Conservation (phyloP, 2,797 vertebrate species). For the Dendrocincla fuliginosa region DNA sequence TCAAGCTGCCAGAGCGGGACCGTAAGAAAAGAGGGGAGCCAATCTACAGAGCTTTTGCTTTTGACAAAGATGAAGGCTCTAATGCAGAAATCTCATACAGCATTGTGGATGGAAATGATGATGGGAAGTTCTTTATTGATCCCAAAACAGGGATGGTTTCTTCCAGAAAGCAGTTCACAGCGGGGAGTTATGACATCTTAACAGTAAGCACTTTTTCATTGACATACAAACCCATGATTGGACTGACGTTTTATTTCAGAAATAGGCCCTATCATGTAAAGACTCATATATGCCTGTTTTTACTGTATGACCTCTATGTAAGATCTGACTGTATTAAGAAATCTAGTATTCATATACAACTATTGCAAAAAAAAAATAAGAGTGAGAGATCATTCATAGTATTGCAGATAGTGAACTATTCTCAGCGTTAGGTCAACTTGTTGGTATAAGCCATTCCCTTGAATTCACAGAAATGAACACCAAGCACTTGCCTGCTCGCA, state of each 20-base stretch:
- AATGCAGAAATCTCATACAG: slow-evolving; percentile 94
- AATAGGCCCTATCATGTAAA: not conserved
- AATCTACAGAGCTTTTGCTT: slow-evolving; percentile 93
- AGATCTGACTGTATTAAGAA: not conserved
- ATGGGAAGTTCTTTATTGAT: slow-evolving; percentile 94
- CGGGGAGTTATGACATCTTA: slow-evolving; percentile 93
- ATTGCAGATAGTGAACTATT: not conserved
- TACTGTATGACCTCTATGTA: not conserved
- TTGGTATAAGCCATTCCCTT: not conserved
- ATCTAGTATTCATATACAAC: not conserved
- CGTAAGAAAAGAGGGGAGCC: slow-evolving; percentile 90
- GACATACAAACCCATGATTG: not conserved
- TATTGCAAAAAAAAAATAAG: not conserved
- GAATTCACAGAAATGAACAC: not conserved
- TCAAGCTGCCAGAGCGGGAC: slow-evolving; percentile 91
- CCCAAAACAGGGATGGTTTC: slow-evolving; percentile 95
- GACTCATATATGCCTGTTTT: not conserved
- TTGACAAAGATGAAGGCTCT: slow-evolving; percentile 90
- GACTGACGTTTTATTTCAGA: not conserved
- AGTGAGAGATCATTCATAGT: not conserved
- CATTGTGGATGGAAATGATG: slow-evolving; percentile 92
- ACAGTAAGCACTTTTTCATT: slow-evolving; percentile 80
- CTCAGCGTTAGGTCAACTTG: not conserved
- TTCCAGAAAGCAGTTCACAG: slow-evolving; percentile 91
- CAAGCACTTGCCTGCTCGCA: not conserved